Evolutionary conservation across 2,797 vertebrate genomes (phyloP).

Genomic region (Urocyon cinereoargenteus): DNA sequence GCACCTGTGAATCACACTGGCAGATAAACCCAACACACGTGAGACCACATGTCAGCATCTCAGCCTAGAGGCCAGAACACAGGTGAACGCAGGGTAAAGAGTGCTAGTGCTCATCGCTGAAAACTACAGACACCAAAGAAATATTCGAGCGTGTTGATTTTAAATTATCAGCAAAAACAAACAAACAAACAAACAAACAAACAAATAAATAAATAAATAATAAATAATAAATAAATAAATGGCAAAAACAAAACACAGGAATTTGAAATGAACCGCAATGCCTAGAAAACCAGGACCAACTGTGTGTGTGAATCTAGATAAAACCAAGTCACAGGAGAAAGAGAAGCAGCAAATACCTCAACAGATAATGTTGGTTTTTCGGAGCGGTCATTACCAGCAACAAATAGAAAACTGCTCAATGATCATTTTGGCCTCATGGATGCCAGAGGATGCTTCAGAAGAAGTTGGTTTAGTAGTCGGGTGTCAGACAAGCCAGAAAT

Average conservation of each 20-base stretch:
- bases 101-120: fast-evolving
- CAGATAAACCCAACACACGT: too few relatives aligned
- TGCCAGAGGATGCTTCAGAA: background rate
- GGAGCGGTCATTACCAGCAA: background rate
- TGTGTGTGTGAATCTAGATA: background rate
- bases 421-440: background rate
- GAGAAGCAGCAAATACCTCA: too few relatives aligned
- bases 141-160: background rate
- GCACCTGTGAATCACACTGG: background rate
- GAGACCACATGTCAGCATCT: fast-evolving
- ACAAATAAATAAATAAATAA: too few relatives aligned
- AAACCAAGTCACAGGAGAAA: background rate
- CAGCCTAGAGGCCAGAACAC: background rate
- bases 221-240: too few relatives aligned
- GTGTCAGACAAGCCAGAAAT: background rate
- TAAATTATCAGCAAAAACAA: too few relatives aligned
- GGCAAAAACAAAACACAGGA: background rate
- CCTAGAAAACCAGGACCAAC: background rate
- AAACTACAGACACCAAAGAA: background rate
- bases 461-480: background rate
- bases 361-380: background rate
- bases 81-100: background rate
- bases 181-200: too few relatives aligned
- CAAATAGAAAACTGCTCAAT: background rate
- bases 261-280: background rate